Percentiles rank a stretch among this genome's conserved stretches.
phyloP scores from a whole-genome alignment of 1,140 invertebrate genomes.

The Caenorhabditis briggsae region DNA sequence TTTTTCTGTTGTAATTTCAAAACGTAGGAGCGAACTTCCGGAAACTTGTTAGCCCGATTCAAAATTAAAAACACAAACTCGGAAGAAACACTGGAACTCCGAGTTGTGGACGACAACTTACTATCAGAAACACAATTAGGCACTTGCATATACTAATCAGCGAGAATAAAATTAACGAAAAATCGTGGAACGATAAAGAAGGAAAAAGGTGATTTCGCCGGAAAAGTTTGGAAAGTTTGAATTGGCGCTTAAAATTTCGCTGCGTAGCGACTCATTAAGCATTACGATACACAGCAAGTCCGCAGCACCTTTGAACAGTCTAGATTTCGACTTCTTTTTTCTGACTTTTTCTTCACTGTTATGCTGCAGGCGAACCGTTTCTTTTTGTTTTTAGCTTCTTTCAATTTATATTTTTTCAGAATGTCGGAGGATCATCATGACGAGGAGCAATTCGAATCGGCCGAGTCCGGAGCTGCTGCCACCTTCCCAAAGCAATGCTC shows the following conservation, averaged over 20 bases:
- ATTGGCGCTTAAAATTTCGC: neutral
- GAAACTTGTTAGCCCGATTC: too few species aligned
- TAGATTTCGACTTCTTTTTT: neutral
- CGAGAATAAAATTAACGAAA: too few species aligned
- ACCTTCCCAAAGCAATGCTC: slow-evolving; percentile 99
- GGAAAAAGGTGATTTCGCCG: too few species aligned
- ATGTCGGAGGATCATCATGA: slow-evolving; percentile 62
- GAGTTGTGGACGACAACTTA: too few species aligned
- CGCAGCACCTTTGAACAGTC: neutral
- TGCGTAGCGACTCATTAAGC: slow-evolving; percentile 36
- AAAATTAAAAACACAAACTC: too few species aligned
- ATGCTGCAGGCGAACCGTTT: neutral
- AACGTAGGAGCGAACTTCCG: too few species aligned
- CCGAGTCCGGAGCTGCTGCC: slow-evolving; percentile 92
- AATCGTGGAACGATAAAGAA: too few species aligned
- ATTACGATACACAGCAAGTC: slow-evolving; percentile 7
- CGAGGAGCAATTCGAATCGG: slow-evolving; percentile 78
- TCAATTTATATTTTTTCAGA: neutral
- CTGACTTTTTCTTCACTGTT: neutral
- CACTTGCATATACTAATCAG: too few species aligned
- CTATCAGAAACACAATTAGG: too few species aligned
- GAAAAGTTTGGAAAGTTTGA: neutral
- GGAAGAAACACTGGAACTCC: too few species aligned
- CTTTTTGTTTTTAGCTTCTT: neutral
- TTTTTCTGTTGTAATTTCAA: too few species aligned